Evolutionary conservation across 2,113 vertebrate species (phyloP).

Genomic region (Tinamus guttatus): DNA sequence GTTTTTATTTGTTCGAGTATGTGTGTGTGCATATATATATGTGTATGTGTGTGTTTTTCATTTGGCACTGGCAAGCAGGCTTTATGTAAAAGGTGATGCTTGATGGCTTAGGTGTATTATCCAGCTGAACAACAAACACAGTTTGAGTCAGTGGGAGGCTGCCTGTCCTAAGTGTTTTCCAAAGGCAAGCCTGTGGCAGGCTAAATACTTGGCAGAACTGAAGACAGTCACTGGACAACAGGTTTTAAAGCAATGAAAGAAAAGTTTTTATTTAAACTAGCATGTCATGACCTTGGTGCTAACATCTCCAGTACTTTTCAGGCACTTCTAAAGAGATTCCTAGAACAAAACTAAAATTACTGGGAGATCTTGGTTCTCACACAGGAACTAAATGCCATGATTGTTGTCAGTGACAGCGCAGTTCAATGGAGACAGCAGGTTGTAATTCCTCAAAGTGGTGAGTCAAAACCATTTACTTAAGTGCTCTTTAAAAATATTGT

Average conservation of each 20-base stretch:
- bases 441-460: not conserved
- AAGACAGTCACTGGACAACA: constrained; percentile 15
- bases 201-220: constrained; percentile 13
- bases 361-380: not conserved
- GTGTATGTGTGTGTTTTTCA: not conserved
- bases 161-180: constrained; percentile 7
- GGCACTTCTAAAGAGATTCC: constrained; percentile 26
- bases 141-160: not conserved
- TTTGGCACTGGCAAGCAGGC: not conserved
- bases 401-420: not conserved
- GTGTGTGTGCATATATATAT: too few species aligned
- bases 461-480: not conserved
- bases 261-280: constrained; percentile 30
- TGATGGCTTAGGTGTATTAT: not conserved
- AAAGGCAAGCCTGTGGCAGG: not conserved
- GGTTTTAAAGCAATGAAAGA: not conserved
- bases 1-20: not conserved
- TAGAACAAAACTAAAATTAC: constrained; percentile 17
- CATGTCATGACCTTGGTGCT: not conserved
- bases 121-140: not conserved
- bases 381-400: not conserved
- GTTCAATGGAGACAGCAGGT: not conserved
- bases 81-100: not conserved
- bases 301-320: constrained; percentile 11
- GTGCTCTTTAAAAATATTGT: not conserved